Evolutionary conservation across 2,113 vertebrate species (phyloP).

Genomic region (Solenodon paradoxus): DNA sequence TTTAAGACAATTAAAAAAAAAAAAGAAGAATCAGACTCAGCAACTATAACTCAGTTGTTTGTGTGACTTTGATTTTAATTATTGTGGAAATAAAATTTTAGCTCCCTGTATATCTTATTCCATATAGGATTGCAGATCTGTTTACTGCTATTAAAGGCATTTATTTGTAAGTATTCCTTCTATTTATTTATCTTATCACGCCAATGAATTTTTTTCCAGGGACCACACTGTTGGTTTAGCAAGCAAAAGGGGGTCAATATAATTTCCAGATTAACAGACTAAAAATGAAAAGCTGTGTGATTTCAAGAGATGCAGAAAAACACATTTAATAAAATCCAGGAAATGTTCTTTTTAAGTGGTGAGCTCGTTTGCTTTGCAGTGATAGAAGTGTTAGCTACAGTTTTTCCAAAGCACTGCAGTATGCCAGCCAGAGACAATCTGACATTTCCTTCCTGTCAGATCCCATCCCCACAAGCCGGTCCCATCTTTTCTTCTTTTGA

Average conservation of each 20-base stretch:
- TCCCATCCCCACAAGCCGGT: neutral
- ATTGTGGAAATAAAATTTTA: constrained; percentile 16
- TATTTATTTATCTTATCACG: no score
- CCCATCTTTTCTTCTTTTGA: neutral
- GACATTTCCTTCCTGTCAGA: neutral
- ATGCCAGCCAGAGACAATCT: neutral
- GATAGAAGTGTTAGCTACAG: neutral
- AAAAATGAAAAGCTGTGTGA: no score
- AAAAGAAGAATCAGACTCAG: neutral
- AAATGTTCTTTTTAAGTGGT: neutral
- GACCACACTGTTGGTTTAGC: no score
- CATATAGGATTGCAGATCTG: neutral
- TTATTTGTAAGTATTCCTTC: no score
- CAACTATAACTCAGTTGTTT: neutral
- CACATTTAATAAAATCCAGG: no score
- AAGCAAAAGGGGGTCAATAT: no score
- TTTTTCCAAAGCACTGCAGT: neutral
- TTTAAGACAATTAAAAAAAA: no score
- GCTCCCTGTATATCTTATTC: neutral
- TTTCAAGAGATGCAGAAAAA: no score
- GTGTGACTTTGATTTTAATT: constrained; percentile 10
- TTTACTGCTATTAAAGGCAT: neutral
- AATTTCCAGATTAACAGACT: no score
- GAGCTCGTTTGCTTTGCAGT: neutral
- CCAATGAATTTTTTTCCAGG: no score